These are phyloP conservation scores for Clarias batrachus DNA, from an alignment of 2,113 vertebrate species.

Conservation along the genomic window DNA sequence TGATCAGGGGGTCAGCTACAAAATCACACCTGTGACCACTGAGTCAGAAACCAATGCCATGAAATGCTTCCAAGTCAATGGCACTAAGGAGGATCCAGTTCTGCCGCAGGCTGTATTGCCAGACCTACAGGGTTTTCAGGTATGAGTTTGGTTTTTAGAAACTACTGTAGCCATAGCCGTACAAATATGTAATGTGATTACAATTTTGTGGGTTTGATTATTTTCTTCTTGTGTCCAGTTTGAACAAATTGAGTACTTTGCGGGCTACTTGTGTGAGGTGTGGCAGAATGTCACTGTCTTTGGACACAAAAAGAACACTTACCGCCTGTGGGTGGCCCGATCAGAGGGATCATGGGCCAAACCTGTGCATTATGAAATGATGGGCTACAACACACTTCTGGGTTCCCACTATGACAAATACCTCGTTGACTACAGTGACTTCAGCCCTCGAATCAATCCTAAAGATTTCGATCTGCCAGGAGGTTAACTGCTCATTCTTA, in stretches of 20 bases:
- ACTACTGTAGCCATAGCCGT: background rate
- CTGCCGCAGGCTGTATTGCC: conserved; percentile 68
- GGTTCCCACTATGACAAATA: conserved; percentile 83
- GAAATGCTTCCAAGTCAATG: conserved; percentile 79
- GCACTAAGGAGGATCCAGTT: conserved; percentile 71
- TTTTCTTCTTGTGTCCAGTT: conserved; percentile 61
- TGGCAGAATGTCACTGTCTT: conserved; percentile 76
- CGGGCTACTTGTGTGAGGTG: conserved; percentile 71
- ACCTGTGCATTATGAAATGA: conserved; percentile 78
- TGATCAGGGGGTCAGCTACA: conserved; percentile 70
- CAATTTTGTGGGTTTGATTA: background rate
- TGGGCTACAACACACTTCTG: conserved; percentile 77
- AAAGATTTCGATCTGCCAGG: conserved; percentile 69
- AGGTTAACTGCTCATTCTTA: conserved; percentile 51
- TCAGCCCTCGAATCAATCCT: conserved; percentile 63
- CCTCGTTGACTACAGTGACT: conserved; percentile 74
- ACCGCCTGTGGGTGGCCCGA: conserved; percentile 77
- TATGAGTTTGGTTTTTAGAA: conserved; percentile 39
- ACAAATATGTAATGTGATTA: background rate
- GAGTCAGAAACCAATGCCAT: conserved; percentile 73
- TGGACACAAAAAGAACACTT: conserved; percentile 75
- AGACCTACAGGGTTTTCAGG: conserved; percentile 72
- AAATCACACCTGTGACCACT: conserved; percentile 75
- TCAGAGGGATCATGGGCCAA: conserved; percentile 56
- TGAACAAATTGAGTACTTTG: conserved; percentile 73